phyloP scores from a whole-genome alignment of 2,888 invertebrate species.

The Lasioglossum leucozonium region DNA sequence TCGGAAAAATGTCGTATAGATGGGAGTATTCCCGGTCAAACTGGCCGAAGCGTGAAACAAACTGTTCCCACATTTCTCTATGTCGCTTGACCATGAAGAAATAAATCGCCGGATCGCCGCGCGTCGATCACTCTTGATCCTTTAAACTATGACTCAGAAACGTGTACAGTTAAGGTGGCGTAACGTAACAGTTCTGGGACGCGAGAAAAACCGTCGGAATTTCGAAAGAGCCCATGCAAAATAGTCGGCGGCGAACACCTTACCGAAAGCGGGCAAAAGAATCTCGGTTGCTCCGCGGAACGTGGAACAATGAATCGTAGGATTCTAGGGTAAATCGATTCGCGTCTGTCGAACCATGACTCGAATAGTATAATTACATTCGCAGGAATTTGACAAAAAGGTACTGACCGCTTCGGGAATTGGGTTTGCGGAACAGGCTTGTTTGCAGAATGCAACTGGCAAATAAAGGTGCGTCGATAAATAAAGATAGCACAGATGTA shows the following conservation, averaged over 20 bases:
- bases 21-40: conserved; percentile 30
- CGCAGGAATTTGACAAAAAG: conserved; percentile 30
- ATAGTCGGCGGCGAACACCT: conserved; percentile 13
- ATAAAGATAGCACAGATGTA: no score
- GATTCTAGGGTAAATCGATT: conserved; percentile 42
- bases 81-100: conserved; percentile 56
- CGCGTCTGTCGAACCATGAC: conserved; percentile 43
- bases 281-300: background rate
- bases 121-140: conserved; percentile 49
- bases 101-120: conserved; percentile 52
- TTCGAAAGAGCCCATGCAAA: conserved; percentile 43
- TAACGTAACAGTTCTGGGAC: conserved; percentile 36
- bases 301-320: conserved; percentile 35
- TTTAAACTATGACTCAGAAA: conserved; percentile 51
- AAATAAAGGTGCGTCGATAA: background rate
- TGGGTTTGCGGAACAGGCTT: background rate
- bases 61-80: conserved; percentile 55
- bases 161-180: conserved; percentile 41
- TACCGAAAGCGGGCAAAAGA: background rate
- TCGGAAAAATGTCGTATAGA: conserved; percentile 29
- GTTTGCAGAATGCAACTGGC: background rate
- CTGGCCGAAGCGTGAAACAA: conserved; percentile 49
- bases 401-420: background rate
- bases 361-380: conserved; percentile 35
- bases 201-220: conserved; percentile 39